Conservation (phyloP, 2,797 vertebrate species). For the Channallabes apus region DNA sequence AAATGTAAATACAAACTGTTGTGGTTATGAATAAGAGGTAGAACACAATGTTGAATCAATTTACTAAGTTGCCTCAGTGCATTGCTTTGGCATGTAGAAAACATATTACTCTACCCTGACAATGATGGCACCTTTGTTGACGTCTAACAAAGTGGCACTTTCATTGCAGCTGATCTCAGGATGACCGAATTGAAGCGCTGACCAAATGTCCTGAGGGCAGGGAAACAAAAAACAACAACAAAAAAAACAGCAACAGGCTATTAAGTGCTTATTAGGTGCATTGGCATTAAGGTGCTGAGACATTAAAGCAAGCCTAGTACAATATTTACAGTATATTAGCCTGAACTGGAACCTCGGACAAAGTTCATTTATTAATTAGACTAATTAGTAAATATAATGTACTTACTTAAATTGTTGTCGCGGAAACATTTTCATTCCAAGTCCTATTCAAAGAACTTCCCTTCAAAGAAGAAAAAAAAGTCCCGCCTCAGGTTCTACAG, state of each 20-base stretch:
- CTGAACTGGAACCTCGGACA: not conserved
- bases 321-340: not conserved
- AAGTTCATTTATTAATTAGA: too few species aligned
- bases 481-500: too few species aligned
- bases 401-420: not conserved
- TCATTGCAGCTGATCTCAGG: slow-evolving; percentile 15
- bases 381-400: not conserved
- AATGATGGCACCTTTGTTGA: slow-evolving; percentile 39
- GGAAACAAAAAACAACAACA: too few species aligned
- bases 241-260: not conserved
- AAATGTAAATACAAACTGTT: not conserved
- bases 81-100: slow-evolving; percentile 25
- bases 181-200: slow-evolving; percentile 20
- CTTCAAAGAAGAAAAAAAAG: too few species aligned
- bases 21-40: not conserved
- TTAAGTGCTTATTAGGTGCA: not conserved
- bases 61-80: not conserved
- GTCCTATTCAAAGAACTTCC: too few species aligned
- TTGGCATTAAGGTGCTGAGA: not conserved
- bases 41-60: slow-evolving; percentile 1
- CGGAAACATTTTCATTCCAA: too few species aligned
- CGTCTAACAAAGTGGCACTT: slow-evolving; percentile 46
- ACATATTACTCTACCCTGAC: slow-evolving; percentile 24
- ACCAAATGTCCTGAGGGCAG: slow-evolving; percentile 21
- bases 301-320: not conserved